These are phyloP conservation scores for Drosophila austrosaltans DNA, from an alignment of 2,888 invertebrate species.

Conservation along the genomic window DNA sequence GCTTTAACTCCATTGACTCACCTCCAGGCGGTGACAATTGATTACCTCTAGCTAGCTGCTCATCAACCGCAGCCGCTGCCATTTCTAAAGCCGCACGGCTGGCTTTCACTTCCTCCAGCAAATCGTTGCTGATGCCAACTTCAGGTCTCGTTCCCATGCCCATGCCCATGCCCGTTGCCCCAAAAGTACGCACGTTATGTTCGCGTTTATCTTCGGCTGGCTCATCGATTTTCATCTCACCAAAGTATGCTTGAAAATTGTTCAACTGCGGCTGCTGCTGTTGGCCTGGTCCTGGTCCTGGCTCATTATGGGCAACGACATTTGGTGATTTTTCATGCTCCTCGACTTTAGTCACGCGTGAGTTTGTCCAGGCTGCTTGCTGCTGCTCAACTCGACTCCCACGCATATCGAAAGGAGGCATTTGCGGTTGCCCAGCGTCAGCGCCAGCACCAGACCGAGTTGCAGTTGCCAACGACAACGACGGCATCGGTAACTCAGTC, in stretches of 20 bases:
- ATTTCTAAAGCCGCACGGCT: conserved; percentile 68
- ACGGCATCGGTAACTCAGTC: conserved; percentile 50
- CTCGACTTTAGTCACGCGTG: conserved; percentile 75
- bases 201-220: conserved; percentile 55
- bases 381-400: conserved; percentile 23
- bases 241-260: conserved; percentile 66
- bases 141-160: conserved; percentile 18
- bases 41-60: conserved; percentile 74
- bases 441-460: conserved; percentile 31
- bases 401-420: conserved; percentile 23
- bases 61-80: conserved; percentile 78
- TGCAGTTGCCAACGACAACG: conserved; percentile 35
- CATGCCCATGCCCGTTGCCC: conserved; percentile 12
- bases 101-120: conserved; percentile 75
- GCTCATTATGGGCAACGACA: conserved; percentile 68
- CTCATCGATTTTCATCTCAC: conserved; percentile 74
- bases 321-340: conserved; percentile 76
- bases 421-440: conserved; percentile 63
- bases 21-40: conserved; percentile 68
- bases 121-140: conserved; percentile 66
- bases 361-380: conserved; percentile 63
- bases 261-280: conserved; percentile 43
- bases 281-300: conserved; percentile 41
- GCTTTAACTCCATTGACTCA: conserved; percentile 35
- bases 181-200: conserved; percentile 51